Conservation (phyloP, 2,113 vertebrate genomes). For the Phoenicopterus ruber region DNA sequence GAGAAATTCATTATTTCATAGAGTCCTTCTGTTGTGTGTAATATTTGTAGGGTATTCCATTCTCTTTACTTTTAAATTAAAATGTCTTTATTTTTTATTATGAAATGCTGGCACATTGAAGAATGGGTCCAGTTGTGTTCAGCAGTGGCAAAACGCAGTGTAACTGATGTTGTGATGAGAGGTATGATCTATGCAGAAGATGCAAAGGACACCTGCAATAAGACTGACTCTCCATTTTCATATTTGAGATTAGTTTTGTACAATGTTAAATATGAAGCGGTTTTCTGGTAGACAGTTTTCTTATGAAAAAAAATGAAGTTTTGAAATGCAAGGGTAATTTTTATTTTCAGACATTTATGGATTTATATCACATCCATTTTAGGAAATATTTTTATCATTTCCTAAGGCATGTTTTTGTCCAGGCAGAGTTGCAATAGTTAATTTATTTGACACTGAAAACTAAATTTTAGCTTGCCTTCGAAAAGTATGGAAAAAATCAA, state of each 20-base stretch:
- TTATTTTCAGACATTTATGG: not conserved
- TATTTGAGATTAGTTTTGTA: not conserved
- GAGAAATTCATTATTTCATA: not conserved
- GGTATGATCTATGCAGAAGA: not conserved
- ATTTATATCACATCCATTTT: not conserved
- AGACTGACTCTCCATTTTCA: not conserved
- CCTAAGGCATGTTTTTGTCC: not conserved
- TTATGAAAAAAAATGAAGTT: not conserved
- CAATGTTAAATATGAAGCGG: not conserved
- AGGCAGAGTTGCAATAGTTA: not conserved
- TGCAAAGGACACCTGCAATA: not conserved
- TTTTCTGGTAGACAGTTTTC: not conserved
- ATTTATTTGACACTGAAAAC: not conserved
- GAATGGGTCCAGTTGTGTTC: not conserved
- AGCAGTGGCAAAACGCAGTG: not conserved
- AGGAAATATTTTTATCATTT: not conserved
- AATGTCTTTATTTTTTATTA: slow-evolving; percentile 5
- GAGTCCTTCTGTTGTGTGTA: not conserved
- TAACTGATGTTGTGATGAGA: not conserved
- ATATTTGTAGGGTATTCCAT: not conserved
- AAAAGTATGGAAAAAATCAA: not conserved
- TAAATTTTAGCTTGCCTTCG: not conserved
- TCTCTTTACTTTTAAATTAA: slow-evolving; percentile 13
- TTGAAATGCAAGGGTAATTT: not conserved
- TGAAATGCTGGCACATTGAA: not conserved